phyloP scores from a whole-genome alignment of 2,888 invertebrate species.

The Diadegma fenestrale region DNA sequence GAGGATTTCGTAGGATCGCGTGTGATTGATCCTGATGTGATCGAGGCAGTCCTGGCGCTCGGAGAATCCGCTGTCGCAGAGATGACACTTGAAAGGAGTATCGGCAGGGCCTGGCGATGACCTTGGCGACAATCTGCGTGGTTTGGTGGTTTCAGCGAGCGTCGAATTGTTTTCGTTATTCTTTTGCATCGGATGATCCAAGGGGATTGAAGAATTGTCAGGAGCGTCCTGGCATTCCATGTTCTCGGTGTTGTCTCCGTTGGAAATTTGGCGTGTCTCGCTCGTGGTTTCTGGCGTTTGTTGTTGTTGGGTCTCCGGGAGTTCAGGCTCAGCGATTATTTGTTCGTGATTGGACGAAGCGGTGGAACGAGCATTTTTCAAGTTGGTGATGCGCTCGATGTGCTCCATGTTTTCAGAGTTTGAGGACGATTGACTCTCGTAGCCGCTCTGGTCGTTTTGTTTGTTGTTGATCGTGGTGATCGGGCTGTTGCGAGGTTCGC shows the following conservation, averaged over 20 bases:
- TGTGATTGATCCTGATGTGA: constrained; percentile 92
- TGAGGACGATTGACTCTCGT: constrained; percentile 82
- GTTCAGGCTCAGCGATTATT: not conserved
- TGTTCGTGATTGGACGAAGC: constrained; percentile 63
- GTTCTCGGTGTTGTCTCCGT: constrained; percentile 77
- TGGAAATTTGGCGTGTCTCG: not conserved
- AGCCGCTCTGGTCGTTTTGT: constrained; percentile 81
- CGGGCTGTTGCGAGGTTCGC: constrained; percentile 75
- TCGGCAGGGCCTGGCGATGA: constrained; percentile 86
- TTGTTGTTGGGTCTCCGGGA: not conserved
- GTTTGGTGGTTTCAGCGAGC: constrained; percentile 72
- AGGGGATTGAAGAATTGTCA: constrained; percentile 75
- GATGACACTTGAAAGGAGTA: constrained; percentile 95
- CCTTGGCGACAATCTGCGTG: constrained; percentile 79
- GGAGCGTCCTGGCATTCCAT: constrained; percentile 77
- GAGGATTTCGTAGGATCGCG: constrained; percentile 92
- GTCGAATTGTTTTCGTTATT: constrained; percentile 43
- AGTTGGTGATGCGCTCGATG: constrained; percentile 82
- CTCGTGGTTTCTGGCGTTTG: not conserved
- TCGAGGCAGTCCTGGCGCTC: constrained; percentile 92
- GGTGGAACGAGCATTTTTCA: constrained; percentile 77
- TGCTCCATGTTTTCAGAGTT: constrained; percentile 75
- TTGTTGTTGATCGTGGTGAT: constrained; percentile 70
- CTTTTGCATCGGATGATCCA: constrained; percentile 12
- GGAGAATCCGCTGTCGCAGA: constrained; percentile 95